Evolutionary conservation across 2,113 vertebrate genomes (phyloP).

Genomic region (Mellivora capensis): DNA sequence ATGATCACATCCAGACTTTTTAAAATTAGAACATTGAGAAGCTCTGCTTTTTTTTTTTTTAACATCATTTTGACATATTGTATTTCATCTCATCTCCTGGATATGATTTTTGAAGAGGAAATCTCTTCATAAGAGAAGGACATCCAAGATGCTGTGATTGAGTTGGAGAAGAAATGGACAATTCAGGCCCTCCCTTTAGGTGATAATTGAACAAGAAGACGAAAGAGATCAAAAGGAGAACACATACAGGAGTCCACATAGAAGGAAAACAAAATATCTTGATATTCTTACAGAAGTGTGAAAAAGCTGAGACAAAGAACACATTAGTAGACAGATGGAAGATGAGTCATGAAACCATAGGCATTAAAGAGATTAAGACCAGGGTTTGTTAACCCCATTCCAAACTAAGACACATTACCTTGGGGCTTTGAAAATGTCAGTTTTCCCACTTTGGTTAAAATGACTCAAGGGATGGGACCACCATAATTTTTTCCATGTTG

Average conservation of each 20-base stretch:
- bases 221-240: background rate
- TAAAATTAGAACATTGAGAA: background rate
- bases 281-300: background rate
- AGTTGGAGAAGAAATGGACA: background rate
- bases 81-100: background rate
- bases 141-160: background rate
- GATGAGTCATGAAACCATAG: background rate
- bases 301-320: background rate
- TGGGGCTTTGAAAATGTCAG: background rate
- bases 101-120: background rate
- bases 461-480: background rate
- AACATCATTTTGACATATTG: background rate
- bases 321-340: background rate
- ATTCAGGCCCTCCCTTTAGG: background rate
- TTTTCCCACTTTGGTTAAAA: background rate
- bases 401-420: background rate
- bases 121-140: background rate
- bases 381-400: background rate
- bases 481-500: background rate
- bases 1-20: background rate
- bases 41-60: background rate
- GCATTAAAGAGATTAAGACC: slow-evolving; percentile 19
- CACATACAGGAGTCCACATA: background rate
- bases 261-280: background rate
- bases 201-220: background rate